Base-by-base conservation (phyloP, 2,888 invertebrate species). In the Diaphora mendica region DNA sequence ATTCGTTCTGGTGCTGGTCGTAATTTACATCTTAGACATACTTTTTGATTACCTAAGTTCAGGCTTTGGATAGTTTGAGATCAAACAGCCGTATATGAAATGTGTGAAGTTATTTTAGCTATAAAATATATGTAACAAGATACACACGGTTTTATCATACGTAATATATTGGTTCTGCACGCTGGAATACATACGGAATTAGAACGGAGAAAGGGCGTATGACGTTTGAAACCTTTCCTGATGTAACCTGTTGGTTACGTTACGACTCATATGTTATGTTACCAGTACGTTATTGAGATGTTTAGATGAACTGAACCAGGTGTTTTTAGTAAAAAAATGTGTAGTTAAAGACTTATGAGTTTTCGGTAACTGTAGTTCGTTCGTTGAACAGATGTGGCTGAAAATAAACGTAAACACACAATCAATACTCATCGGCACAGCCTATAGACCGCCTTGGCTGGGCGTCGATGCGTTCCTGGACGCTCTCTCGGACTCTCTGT, bases 121-220 rank as follows among this genome's bases (percentile, higher is more conserved):
- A 17, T 62, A 59, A 26, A n/a, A 62, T 62, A 62, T 17, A 30
- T 26, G 5, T 30, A 30, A 26, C 62, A 30, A 62, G 62, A 30
- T 30, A 30, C 30, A 72, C 59, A 64, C 48, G 64, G 48, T 75
- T 72, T 66, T 70, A 55, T 62, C 11, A 68, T 64, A 71, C 23
- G 48, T 55, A 30, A 65, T 35, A 35, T 55, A 51, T 71, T 8
- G 78, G 55, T 71, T 73, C 80, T 79, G 81, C 85, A 85, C 77
- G 80, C 67, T 74, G 77, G 74, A 82, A 80, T 79, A 79, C 80
- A 79, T 79, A 79, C 82, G 79, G 82, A 88, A 86, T 76, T 69
- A 76, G 85, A 85, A 82, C 85, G 87, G 90, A 90, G 91, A 90
- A 91, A 91, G 89, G 91, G 89, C 86, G 86, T 78, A 72, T 88